phyloP scores from a whole-genome alignment of 1,140 invertebrate genomes.

The Nephotettix cincticeps region DNA sequence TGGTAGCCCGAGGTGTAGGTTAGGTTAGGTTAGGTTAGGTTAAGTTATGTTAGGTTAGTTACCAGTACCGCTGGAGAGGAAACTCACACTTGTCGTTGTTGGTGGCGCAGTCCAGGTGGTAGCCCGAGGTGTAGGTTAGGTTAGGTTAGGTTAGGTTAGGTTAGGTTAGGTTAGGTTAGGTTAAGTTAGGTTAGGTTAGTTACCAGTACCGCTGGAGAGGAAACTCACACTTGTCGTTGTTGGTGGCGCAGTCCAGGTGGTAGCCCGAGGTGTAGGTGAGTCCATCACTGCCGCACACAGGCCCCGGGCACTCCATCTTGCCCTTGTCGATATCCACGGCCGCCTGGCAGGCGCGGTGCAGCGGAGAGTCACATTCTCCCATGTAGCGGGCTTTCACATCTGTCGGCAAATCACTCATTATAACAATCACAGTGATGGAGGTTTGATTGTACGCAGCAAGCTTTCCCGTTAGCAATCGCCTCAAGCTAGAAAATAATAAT shows the following conservation, averaged over 20 bases:
- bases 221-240: constrained; percentile 42
- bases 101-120: constrained; percentile 43
- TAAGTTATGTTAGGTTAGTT: no score
- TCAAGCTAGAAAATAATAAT: no score
- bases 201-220: no score
- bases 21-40: no score
- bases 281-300: constrained; percentile 46
- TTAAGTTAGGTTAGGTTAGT: no score
- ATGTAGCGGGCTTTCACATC: constrained; percentile 37
- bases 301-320: constrained; percentile 27
- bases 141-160: no score
- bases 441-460: no score
- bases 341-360: constrained; percentile 38
- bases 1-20: constrained; percentile 44
- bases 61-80: no score
- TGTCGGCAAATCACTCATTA: no score
- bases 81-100: constrained; percentile 42
- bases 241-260: constrained; percentile 43
- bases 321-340: constrained; percentile 37
- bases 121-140: constrained; percentile 42
- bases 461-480: no score
- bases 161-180: no score
- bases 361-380: constrained; percentile 40
- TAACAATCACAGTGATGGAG: no score
- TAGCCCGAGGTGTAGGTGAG: constrained; percentile 42